phyloP scores from a whole-genome alignment of 2,888 invertebrate genomes.

The Brachylomia viminalis region DNA sequence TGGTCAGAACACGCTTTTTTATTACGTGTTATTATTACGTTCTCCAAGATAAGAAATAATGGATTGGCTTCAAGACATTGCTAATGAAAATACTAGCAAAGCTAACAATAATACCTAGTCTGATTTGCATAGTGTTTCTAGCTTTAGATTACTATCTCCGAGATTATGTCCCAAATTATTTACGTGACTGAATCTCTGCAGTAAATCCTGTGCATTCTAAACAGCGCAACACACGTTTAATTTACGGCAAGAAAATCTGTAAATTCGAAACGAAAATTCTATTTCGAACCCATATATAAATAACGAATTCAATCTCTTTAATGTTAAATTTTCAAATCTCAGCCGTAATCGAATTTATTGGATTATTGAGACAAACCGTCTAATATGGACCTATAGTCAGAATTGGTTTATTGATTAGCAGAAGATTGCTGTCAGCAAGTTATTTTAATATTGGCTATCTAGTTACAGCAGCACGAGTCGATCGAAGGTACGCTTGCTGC shows the following conservation, averaged over 20 bases:
- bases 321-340: slow-evolving; percentile 33
- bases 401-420: slow-evolving; percentile 25
- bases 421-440: background rate
- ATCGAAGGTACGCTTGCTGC: too few relatives aligned
- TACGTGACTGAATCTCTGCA: background rate
- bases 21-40: background rate
- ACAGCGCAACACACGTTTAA: slow-evolving; percentile 22
- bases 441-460: background rate
- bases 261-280: slow-evolving; percentile 23
- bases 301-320: slow-evolving; percentile 30
- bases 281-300: slow-evolving; percentile 34
- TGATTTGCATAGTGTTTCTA: background rate
- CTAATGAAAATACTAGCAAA: background rate
- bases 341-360: slow-evolving; percentile 24
- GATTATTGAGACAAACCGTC: slow-evolving; percentile 17
- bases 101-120: background rate
- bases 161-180: background rate
- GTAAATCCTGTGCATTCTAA: slow-evolving; percentile 7
- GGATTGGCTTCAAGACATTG: background rate
- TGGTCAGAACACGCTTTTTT: background rate
- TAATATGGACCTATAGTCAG: slow-evolving; percentile 4
- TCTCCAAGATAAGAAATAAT: background rate
- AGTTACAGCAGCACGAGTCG: background rate
- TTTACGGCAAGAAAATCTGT: slow-evolving; percentile 22
- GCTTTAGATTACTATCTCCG: background rate